Evolutionary conservation across 2,888 invertebrate species (phyloP).

Genomic region (Pediacus dermestoides): DNA sequence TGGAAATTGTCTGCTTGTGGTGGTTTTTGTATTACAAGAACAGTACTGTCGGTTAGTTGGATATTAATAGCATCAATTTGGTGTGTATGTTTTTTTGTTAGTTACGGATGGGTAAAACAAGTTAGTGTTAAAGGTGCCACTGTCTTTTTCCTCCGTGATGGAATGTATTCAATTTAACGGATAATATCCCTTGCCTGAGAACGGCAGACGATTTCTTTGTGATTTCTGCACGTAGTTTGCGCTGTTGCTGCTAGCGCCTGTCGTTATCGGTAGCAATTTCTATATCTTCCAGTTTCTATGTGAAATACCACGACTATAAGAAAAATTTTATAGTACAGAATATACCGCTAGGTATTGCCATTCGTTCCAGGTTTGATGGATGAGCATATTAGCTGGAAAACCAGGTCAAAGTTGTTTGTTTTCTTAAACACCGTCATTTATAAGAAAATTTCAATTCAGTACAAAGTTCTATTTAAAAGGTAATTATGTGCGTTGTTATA

Average conservation of each 20-base stretch:
- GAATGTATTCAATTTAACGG: constrained; percentile 45
- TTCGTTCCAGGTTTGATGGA: no score
- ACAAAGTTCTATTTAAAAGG: no score
- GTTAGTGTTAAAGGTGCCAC: constrained; percentile 23
- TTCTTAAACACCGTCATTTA: no score
- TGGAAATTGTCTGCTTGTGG: no score
- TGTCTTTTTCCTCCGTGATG: constrained; percentile 37
- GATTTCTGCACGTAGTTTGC: constrained; percentile 41
- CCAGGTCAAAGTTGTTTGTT: no score
- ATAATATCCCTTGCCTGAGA: constrained; percentile 41
- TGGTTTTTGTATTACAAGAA: constrained; percentile 4
- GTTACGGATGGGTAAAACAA: constrained; percentile 17
- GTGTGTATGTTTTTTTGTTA: constrained; percentile 14
- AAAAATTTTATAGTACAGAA: no score
- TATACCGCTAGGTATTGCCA: no score
- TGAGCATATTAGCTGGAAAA: no score
- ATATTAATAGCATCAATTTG: constrained; percentile 19
- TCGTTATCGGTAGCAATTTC: constrained; percentile 31
- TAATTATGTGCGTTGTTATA: no score
- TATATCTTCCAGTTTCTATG: background rate
- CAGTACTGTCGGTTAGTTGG: constrained; percentile 4
- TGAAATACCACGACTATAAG: no score
- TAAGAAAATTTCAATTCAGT: no score
- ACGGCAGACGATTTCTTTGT: constrained; percentile 38
- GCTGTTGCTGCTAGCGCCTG: constrained; percentile 28